Evolutionary conservation across 2,113 vertebrate species (phyloP), one percentile per base, ranked within the genome.

Genomic region (Menura novaehollandiae): DNA sequence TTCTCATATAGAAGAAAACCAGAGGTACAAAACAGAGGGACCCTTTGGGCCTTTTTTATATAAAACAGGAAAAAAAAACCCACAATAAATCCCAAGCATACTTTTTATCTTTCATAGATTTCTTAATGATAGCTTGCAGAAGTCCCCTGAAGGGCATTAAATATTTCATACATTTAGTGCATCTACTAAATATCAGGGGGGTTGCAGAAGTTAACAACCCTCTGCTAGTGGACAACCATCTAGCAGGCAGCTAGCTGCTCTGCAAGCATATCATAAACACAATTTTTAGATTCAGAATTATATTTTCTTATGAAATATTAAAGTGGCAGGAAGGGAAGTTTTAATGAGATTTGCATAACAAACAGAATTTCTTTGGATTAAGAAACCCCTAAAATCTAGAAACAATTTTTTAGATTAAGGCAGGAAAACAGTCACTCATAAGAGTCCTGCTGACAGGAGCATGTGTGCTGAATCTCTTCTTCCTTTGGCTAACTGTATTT

Each of bases 221-320:
- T 88, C 37, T 89, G 46, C 44, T 67, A 52, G 35, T 63, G 55
- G 39, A 82, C 39, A 80, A 30, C 17, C 19, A 85, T 41, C 37
- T 17, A 85, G 24, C 46, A 78, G 32, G 51, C 39, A 92, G 51
- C 51, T 47, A 76, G 47, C 22, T 69, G 63, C 51, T 95, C 52
- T 55, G 58, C 58, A 93, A 37, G 66, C 18, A 13, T 32, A 76
- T 60, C 5, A 46, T 44, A 73, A 41, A 43, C 16, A 24, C 28
- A n/a, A 33, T 27, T 83, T 75, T 67, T 72, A 88, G 11, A 91
- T 47, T 55, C 20, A 86, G 91, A 88, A 86, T 68, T 2, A 16
- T 27, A 77, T 80, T 94, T 83, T 86, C 59, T 77, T 59, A 91
- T 44, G 17, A 93, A 94, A 89, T 76, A 83, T 76, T 93, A 47